Percentiles rank a stretch among this genome's conserved stretches.
Evolutionary conservation across 2,113 vertebrate genomes (phyloP).

Genomic region (Bagarius yarrelli): DNA sequence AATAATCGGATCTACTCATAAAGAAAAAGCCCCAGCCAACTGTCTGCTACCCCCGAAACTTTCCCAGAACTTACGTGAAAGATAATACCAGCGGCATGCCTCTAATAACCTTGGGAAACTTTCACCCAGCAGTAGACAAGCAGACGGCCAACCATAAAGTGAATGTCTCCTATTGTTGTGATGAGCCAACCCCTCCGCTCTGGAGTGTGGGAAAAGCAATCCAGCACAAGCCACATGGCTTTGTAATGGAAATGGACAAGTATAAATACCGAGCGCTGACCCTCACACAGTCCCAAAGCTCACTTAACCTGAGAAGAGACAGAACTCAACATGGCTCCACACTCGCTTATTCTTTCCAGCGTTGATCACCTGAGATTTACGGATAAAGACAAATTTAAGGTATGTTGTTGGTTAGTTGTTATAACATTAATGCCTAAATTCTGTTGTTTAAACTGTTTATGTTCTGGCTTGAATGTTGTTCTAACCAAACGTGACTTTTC

Average conservation of each 20-base stretch:
- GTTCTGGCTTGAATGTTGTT: not conserved
- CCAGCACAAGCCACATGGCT: conserved; percentile 71
- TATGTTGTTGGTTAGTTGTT: conserved; percentile 37
- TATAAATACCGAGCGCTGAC: conserved; percentile 68
- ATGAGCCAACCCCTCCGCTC: conserved; percentile 67
- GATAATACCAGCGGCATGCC: conserved; percentile 26
- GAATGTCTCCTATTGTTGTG: conserved; percentile 68
- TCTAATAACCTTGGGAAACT: conserved; percentile 69
- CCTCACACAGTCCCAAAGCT: conserved; percentile 58
- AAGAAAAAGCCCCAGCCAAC: not conserved
- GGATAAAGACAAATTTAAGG: conserved; percentile 65
- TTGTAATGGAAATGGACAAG: conserved; percentile 73
- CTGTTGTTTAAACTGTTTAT: not conserved
- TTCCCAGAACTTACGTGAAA: conserved; percentile 11
- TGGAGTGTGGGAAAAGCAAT: conserved; percentile 78
- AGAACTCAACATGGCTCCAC: conserved; percentile 62
- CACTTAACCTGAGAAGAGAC: conserved; percentile 48
- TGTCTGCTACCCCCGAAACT: not conserved
- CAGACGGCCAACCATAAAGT: conserved; percentile 68
- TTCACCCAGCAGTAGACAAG: conserved; percentile 58
- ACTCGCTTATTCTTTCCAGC: conserved; percentile 53
- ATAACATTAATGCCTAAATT: not conserved
- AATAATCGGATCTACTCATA: not conserved
- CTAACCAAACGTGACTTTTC: conserved; percentile 30
- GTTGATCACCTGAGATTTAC: conserved; percentile 54